Conservation (phyloP, 2,888 invertebrate genomes). For the Heteromyza rotundicornis region DNA sequence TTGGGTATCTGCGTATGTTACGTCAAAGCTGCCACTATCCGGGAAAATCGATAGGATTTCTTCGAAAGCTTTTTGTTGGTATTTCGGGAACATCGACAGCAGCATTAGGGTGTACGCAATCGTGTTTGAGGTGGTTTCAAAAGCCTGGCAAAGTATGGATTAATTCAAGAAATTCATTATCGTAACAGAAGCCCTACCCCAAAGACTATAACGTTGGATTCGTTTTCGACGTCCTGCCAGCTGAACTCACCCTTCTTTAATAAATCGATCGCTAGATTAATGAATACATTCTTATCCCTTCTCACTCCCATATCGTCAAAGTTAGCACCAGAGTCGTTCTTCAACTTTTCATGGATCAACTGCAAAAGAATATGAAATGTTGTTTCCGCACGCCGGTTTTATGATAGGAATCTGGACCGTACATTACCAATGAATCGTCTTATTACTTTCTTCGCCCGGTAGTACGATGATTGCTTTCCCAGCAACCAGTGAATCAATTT, state of each 20-base stretch:
- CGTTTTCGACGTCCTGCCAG: constrained; percentile 50
- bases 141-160: constrained; percentile 39
- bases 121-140: constrained; percentile 58
- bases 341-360: constrained; percentile 44
- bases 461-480: constrained; percentile 40
- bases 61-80: constrained; percentile 51
- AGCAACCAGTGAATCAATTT: constrained; percentile 38
- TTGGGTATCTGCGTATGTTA: constrained; percentile 48
- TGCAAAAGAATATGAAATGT: constrained; percentile 21
- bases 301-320: not conserved
- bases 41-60: constrained; percentile 49
- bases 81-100: constrained; percentile 54
- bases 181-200: constrained; percentile 33
- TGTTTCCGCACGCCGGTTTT: no score
- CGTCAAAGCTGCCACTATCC: constrained; percentile 39
- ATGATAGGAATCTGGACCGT: no score
- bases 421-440: constrained; percentile 49
- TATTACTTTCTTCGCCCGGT: constrained; percentile 42
- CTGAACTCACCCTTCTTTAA: constrained; percentile 44
- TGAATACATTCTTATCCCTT: constrained; percentile 39
- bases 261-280: constrained; percentile 50
- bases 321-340: constrained; percentile 24
- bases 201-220: constrained; percentile 55
- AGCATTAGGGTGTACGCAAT: constrained; percentile 46
- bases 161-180: not conserved